Base-by-base conservation (phyloP, 2,888 invertebrate genomes). In the Poecilobothrus nobilitatus region DNA sequence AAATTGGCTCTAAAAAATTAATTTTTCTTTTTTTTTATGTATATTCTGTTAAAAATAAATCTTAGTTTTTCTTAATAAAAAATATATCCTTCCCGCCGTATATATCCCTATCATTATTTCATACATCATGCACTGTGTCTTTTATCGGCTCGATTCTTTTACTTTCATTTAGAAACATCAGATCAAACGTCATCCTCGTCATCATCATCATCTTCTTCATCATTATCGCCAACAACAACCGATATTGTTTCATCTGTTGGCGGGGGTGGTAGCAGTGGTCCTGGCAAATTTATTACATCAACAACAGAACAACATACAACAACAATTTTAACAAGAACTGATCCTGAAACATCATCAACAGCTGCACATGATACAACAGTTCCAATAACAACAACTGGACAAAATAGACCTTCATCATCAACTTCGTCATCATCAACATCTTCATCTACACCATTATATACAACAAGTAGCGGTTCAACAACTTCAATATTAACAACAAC, bases 261-360 rank as follows among this genome's bases (percentile, higher is more conserved):
- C 20, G 20, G 9, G 4, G 65, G 34, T 65, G 63, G 22, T 63
- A n/a, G 18, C n/a, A 53, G 53, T n/a, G 34, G 33, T 18, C 9
- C 7, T 1, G 65, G 65, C n/a, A 10, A 12, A 10, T 63, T 21
- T 21, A 63, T 22, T 10, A 20, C 34, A 20, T 65, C 81, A 66
- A 84, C 84, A 0, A 86, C 86, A 1, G 85, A 84, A 74, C 84
- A 85, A 67, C 80, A 80, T 64, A 85, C 84, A 33, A 78, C 78
- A 3, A 81, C 81, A 67, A 75, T 83, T 78, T 78, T 73, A 21
- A 73, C 69, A 41, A 73, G 70, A 72, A 72, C 68, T 20, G 76
- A 74, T 41, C 69, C 71, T 10, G 75, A 73, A 69, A 73, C 72
- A 69, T 73, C 75, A 4, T 73, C 74, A 34, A 76, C 76, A 4